These are phyloP conservation scores for Tethya wilhelma DNA, from an alignment of 37 sponge, comb jelly and placozoan species.

Conservation along the genomic window DNA sequence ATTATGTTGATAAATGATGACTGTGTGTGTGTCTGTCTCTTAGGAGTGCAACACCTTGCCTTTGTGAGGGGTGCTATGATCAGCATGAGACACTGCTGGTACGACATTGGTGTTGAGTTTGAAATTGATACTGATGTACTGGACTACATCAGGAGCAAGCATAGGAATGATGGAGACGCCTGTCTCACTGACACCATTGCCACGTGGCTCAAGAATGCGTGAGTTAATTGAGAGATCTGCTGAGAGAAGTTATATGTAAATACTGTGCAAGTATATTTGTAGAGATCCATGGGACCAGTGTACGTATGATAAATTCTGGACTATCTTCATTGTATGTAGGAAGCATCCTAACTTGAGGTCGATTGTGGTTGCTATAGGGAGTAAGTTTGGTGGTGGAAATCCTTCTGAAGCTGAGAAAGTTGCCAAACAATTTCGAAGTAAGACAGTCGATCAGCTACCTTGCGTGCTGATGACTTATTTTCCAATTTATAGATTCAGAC, in stretches of 20 bases:
- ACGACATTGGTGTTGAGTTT: slow-evolving; percentile 17
- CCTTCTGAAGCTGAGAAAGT: slow-evolving; percentile 10
- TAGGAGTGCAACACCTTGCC: neutral
- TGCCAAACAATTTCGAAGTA: slow-evolving; percentile 6
- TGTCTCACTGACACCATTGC: slow-evolving; percentile 22
- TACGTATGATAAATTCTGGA: too few relatives aligned
- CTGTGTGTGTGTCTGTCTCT: neutral
- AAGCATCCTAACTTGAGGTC: too few relatives aligned
- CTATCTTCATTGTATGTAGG: too few relatives aligned
- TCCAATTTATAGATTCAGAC: neutral
- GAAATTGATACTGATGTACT: neutral
- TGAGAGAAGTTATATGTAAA: too few relatives aligned
- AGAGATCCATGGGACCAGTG: too few relatives aligned
- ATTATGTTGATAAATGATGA: neutral
- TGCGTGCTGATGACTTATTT: too few relatives aligned
- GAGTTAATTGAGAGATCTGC: too few relatives aligned
- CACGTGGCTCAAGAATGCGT: slow-evolving; percentile 18
- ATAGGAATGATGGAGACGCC: neutral
- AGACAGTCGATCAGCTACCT: too few relatives aligned
- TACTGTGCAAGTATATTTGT: too few relatives aligned
- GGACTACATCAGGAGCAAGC: neutral
- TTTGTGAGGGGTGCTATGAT: slow-evolving; percentile 12
- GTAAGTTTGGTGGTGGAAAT: slow-evolving; percentile 12
- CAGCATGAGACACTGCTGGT: neutral
- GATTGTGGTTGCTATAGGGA: slow-evolving; percentile 13